Evolutionary conservation across 2,113 vertebrate species (phyloP), one percentile per base, ranked within the genome.

Genomic region (Osmerus eperlanus): DNA sequence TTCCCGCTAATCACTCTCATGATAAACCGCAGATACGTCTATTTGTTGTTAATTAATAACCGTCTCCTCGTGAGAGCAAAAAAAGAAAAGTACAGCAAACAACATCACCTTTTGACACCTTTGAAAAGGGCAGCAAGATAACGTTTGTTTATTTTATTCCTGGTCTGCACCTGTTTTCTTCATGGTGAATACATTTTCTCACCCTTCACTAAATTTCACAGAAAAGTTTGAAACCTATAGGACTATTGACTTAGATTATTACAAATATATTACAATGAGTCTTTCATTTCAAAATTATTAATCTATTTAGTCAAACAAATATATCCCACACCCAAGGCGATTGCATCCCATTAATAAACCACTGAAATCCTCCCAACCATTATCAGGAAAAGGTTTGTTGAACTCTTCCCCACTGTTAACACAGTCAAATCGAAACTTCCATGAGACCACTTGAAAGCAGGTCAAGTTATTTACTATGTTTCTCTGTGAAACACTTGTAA

Each of bases 51-150:
- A 15, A 6, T 63, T 58, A 47, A 51, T 78, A 70, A 59, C 12
- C 63, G 15, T 21, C 25, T 14, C 47, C 51, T 54, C 15, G 72
- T 59, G 76, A 62, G 28, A 83, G 80, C 68, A 78, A 47, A 18
- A 21, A 67, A 51, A 18, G 19, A 67, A 51, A 70, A 8, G 65
- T 52, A 67, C 64, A 76, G 72, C 51, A 77, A 74, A 47, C 32
- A 36, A 36, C 7, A 47, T 47, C 41, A 47, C 41, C 41, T 47
- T 41, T 47, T 47, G 8, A 47, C 41, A 47, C 41, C 9, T 47
- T 47, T 47, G 41, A 47, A 47, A 47, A 47, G 41, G 4, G 7
- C 9, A 47, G 41, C 41, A 47, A 47, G 41, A 47, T 47, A 47
- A 47, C 7, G 41, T 7, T 7, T 47, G 41, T 47, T 47, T 47